Conservation (phyloP, 2,113 vertebrate species). For the Megaceryle torquata region DNA sequence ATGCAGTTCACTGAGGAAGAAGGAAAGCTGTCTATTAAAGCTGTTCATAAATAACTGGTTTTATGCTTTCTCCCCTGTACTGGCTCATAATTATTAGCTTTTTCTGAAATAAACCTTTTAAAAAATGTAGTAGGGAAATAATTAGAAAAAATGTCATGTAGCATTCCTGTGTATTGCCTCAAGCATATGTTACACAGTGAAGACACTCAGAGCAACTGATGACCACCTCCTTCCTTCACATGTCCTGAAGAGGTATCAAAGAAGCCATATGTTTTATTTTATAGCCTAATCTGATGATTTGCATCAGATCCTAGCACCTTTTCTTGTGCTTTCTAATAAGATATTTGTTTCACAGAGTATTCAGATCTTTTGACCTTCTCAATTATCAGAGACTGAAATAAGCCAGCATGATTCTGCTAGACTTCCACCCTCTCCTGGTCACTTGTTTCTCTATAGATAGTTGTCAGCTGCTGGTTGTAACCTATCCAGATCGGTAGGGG, state of each 20-base stretch:
- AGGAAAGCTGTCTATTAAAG: not conserved
- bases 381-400: not conserved
- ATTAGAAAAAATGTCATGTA: not conserved
- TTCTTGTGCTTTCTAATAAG: not conserved
- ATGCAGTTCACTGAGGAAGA: not conserved
- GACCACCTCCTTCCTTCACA: not conserved
- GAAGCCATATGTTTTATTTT: not conserved
- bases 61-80: not conserved
- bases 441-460: not conserved
- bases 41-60: not conserved
- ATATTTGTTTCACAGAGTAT: not conserved
- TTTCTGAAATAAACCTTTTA: not conserved
- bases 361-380: not conserved
- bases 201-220: not conserved
- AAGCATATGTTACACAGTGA: not conserved
- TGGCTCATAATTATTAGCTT: not conserved
- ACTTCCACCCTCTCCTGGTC: not conserved
- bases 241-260: not conserved
- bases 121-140: not conserved
- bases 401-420: not conserved
- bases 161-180: not conserved
- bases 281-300: not conserved
- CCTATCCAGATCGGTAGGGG: not conserved
- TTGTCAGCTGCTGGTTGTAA: not conserved
- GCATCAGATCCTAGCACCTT: not conserved